Evolutionary conservation across 2,113 vertebrate species (phyloP).

Genomic region (Saccopteryx bilineata): DNA sequence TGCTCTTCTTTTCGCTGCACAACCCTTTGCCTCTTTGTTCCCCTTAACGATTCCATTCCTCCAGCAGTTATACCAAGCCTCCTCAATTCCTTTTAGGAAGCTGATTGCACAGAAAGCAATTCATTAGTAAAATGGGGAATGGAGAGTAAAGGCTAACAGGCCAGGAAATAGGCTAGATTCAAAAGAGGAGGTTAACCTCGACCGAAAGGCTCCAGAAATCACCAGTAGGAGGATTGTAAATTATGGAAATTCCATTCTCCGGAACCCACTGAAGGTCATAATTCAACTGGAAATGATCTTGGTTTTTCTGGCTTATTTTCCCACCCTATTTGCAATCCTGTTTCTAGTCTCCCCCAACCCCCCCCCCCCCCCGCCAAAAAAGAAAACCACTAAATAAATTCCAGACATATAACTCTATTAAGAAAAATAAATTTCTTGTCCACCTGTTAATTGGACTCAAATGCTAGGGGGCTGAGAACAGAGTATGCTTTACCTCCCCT

Average conservation of each 20-base stretch:
- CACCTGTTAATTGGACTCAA: constrained; percentile 74
- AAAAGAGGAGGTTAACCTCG: constrained; percentile 49
- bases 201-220: constrained; percentile 67
- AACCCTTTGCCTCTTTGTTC: not conserved
- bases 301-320: constrained; percentile 69
- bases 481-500: not conserved
- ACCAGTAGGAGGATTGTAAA: constrained; percentile 68
- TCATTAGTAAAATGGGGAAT: constrained; percentile 51
- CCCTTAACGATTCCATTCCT: constrained; percentile 51
- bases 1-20: not conserved
- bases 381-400: constrained; percentile 77
- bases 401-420: constrained; percentile 73
- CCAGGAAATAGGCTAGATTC: constrained; percentile 56
- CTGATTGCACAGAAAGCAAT: constrained; percentile 62
- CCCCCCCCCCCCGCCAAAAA: too few species aligned
- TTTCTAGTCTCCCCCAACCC: constrained; percentile 68
- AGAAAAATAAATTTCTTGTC: constrained; percentile 78
- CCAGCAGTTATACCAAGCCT: constrained; percentile 47
- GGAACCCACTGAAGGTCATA: constrained; percentile 68
- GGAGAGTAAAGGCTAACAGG: not conserved
- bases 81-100: constrained; percentile 49
- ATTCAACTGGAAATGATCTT: constrained; percentile 79
- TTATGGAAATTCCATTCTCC: constrained; percentile 70
- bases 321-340: constrained; percentile 60
- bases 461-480: constrained; percentile 12